phyloP scores from a whole-genome alignment of 2,888 invertebrate species.

The Seira ritae region DNA sequence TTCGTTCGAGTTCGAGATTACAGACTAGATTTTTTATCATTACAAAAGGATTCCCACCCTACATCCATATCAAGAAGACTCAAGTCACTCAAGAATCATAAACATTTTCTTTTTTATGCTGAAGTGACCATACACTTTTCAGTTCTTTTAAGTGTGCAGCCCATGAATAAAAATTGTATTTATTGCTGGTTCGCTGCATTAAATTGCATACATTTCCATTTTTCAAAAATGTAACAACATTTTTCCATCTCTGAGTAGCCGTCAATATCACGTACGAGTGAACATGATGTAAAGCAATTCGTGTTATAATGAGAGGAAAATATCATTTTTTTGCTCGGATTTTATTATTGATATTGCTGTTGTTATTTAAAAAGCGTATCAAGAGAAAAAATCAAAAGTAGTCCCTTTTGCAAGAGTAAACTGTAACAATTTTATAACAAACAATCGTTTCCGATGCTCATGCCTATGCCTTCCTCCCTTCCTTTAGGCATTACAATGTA shows the following conservation, averaged over 20 bases:
- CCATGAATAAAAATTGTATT: background rate
- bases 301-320: background rate
- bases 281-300: background rate
- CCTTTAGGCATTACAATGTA: background rate
- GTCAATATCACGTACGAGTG: background rate
- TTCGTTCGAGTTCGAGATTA: too few relatives aligned
- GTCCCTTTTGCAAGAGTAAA: background rate
- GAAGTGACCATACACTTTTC: background rate
- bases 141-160: background rate
- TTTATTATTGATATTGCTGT: background rate
- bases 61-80: background rate
- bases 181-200: background rate
- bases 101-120: background rate
- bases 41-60: background rate
- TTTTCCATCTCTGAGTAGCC: background rate
- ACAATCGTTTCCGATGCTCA: background rate
- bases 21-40: background rate
- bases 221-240: background rate
- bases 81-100: background rate
- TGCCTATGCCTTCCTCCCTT: background rate
- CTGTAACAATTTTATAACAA: background rate
- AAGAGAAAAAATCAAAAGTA: background rate
- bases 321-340: background rate
- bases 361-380: background rate
- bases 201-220: background rate